Base-by-base conservation (phyloP, 2,797 vertebrate genomes). In the Bryconaethiops microstoma region DNA sequence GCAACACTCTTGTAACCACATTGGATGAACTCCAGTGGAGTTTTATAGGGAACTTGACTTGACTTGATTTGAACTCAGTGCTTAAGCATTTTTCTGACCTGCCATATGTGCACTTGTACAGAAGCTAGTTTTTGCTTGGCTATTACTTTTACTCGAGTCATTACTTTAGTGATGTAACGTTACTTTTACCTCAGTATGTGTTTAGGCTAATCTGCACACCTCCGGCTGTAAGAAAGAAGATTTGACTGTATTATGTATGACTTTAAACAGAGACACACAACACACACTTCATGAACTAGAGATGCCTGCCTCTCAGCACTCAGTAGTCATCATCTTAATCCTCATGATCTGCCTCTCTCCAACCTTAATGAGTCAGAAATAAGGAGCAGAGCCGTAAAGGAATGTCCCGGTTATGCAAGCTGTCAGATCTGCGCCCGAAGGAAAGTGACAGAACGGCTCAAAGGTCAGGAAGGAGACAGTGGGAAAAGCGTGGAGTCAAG, bases 401-500 rank as follows among this genome's bases (percentile, higher is more conserved):
- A 92, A 93, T 94, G 87, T 88, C 89, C 78, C 77, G 68, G 69
- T 94, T 90, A 91, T 86, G 84, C 85, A 92, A 92, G 83, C 82
- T 89, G 78, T 70, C 39, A 82, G 80, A 83, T 78, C 59, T 14
- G 60, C 57, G 86, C 89, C 85, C 82, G 83, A 87, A 84, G 87
- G 88, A 65, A 89, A 74, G 52, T 54, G 82, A 78, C 71, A 77
- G 65, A 52, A 70, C 17, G 17, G 77, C 50, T 83, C 67, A 86
- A 62, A 67, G 75, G 64, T 81, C 81, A 68, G 78, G 82, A 84
- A 74, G 69, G 80, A 82, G 77, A 77, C 54, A 39, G 45, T 70
- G 75, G 80, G 82, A 83, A 76, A 80, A 60, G 25, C 21, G 39
- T 42, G 60, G 65, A 80, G 86, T 91, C 88, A 79, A 65, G 48